Base-by-base conservation (phyloP, 2,113 vertebrate species). In the Tyrannus savana region DNA sequence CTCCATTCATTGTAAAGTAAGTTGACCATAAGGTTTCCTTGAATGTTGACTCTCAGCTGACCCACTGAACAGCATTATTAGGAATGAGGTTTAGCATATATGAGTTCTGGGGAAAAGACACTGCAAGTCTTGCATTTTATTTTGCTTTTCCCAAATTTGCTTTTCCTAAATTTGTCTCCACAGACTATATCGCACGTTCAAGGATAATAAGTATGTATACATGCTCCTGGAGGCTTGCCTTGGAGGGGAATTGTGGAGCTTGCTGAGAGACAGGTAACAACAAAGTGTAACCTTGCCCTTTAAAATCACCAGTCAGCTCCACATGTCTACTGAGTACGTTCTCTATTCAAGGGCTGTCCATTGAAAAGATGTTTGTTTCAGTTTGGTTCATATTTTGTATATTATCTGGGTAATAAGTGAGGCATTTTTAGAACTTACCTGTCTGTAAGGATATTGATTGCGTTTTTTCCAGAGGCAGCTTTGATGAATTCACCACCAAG, bases 211-310 rank as follows among this genome's bases (percentile, higher is more conserved):
- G 68, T 99, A 98, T 25, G 98, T 99, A 6, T 99, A 99, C 96
- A 98, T 99, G 98, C 98, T 99, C 47, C 97, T 99, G 88, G 99
- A 99, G 93, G 99, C 96, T 63, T 99, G 99, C 97, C 98, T 99
- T 52, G 99, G 99, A 66, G 99, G 99, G 44, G 99, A 99, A 64
- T 64, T 99, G 15, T 99, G 99, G 99, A 99, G 99, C 89, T 97
- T 99, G 63, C 97, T 99, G 66, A 98, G 99, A 84, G 99, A 99
- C 98, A 99, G 99, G 99, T 99, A 98, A 98, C 72, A 46, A 63
- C 39, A 89, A 64, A 60, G 37, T 10, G 2, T 9, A 56, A 58
- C 9, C 27, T 58, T 53, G 46, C 28, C 37, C 60, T 82, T 52
- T 44, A 35, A 71, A 79, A 35, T 69, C 31, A 23, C 27, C 35